Base-by-base conservation (phyloP, 64 coral and sea anemone genomes). In the Dendronephthya gigantea region DNA sequence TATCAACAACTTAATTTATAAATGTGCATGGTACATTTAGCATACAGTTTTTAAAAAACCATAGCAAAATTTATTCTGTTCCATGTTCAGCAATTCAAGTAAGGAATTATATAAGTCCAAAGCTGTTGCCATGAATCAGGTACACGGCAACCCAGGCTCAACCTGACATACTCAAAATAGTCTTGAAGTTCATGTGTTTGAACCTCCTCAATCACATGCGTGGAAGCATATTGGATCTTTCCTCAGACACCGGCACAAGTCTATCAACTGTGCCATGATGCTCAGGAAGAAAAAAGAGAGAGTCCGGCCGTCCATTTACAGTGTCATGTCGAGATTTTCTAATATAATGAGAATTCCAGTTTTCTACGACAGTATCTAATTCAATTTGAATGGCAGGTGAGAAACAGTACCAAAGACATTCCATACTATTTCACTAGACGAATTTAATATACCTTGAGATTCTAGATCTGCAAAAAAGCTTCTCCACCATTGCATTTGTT, bases 231-330 rank as follows among this genome's bases (percentile, higher is more conserved):
- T 45, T 79, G 33, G 40, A 92, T 85, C 68, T 92, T 82, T 70
- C 17, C 40, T 88, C 82, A 48, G 84, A 43, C 37, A 91, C 85
- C 41, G 35, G 59, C 17, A 82, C 17, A 14, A 82, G 33, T 13
- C 85, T 35, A 85, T 92, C 84, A 45, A 30, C 72, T 76, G 82
- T 83, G 36, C 90, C 83, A 88, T 92, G 86, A 65, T 82, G 79
- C 74, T 66, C 58, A n/a, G 58, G 58, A 4, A 66, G 29, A 14
- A n/a, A 66, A 30, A 66, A 66, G 19, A 75, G 69, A 66, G 58
- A n/a, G 58, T 66, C 58, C 5, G 58, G 58, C 19, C 58, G 14
- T n/a, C 58, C 58, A 66, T 22, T 22, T 5, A 66, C 14, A 6
- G 58, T 66, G 58, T 66, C 29, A 66, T 66, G 29, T 66, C 58